Percentiles rank a stretch among this genome's conserved stretches.
Evolutionary conservation across 92 coral and sea anemone species (phyloP).

Genomic region (Galaxea fascicularis): DNA sequence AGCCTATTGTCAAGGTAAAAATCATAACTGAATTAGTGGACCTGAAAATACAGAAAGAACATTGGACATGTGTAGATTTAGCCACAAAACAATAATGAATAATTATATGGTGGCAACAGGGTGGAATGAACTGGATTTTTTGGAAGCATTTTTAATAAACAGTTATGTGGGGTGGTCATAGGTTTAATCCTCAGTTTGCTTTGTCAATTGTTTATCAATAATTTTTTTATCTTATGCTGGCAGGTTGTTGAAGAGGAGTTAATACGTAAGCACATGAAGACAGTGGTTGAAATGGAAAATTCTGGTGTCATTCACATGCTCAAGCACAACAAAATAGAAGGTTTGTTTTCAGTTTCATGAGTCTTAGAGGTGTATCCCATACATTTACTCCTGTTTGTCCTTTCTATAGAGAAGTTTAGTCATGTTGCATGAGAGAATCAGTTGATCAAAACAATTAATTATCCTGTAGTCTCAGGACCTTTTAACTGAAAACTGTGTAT

Average conservation of each 20-base stretch:
- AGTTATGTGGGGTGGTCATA: too few relatives aligned
- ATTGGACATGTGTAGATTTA: too few relatives aligned
- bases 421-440: too few relatives aligned
- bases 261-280: constrained; percentile 97
- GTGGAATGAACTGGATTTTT: too few relatives aligned
- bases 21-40: neutral
- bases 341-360: constrained; percentile 38
- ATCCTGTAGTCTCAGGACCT: too few relatives aligned
- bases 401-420: too few relatives aligned
- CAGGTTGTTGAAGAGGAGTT: constrained; percentile 97
- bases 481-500: too few relatives aligned
- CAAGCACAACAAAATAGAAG: constrained; percentile 97
- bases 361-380: neutral
- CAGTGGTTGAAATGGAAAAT: constrained; percentile 99
- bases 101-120: neutral
- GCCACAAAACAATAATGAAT: too few relatives aligned
- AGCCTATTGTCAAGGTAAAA: constrained; percentile 91
- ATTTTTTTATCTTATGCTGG: neutral
- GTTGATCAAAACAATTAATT: too few relatives aligned
- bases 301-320: constrained; percentile 99
- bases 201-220: neutral
- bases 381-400: neutral
- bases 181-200: neutral
- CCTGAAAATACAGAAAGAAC: too few relatives aligned
- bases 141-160: too few relatives aligned